These are phyloP conservation scores for Paramisgurnus dabryanus DNA, from an alignment of 2,113 vertebrate species.

Conservation along the genomic window DNA sequence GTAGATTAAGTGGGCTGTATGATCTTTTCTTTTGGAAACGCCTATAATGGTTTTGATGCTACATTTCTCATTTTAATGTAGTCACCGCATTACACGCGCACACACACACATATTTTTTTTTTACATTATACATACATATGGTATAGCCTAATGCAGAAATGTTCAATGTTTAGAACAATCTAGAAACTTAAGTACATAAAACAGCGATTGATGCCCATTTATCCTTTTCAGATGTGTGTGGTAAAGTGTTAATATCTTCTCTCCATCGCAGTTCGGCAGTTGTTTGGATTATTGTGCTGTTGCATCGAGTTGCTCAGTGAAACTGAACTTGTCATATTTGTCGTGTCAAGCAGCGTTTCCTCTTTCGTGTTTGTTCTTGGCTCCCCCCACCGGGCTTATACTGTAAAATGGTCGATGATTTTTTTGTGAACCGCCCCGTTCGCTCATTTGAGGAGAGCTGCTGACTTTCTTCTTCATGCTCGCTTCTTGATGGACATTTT, in stretches of 20 bases:
- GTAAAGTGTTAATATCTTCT: too few relatives aligned
- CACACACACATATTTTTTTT: too few relatives aligned
- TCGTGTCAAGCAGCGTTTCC: slow-evolving; percentile 22
- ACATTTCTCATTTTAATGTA: too few relatives aligned
- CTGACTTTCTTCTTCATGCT: slow-evolving; percentile 56
- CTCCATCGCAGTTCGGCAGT: not conserved
- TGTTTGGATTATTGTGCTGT: not conserved
- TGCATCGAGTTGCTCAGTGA: not conserved
- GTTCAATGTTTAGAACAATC: too few relatives aligned
- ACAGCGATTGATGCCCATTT: not conserved
- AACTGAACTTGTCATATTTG: not conserved
- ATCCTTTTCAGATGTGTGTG: too few relatives aligned
- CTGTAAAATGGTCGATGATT: slow-evolving; percentile 54
- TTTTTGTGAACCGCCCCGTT: slow-evolving; percentile 55
- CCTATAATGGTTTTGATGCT: too few relatives aligned
- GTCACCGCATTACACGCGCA: too few relatives aligned
- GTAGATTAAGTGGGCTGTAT: too few relatives aligned
- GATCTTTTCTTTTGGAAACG: too few relatives aligned
- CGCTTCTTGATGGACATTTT: slow-evolving; percentile 48
- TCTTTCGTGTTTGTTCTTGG: slow-evolving; percentile 23
- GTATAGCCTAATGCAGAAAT: too few relatives aligned
- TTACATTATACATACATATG: too few relatives aligned
- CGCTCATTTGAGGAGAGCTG: slow-evolving; percentile 48
- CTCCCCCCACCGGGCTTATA: slow-evolving; percentile 39
- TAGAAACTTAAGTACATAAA: too few relatives aligned